Conservation (phyloP, 2,797 vertebrate genomes). For the Valencia hispanica region DNA sequence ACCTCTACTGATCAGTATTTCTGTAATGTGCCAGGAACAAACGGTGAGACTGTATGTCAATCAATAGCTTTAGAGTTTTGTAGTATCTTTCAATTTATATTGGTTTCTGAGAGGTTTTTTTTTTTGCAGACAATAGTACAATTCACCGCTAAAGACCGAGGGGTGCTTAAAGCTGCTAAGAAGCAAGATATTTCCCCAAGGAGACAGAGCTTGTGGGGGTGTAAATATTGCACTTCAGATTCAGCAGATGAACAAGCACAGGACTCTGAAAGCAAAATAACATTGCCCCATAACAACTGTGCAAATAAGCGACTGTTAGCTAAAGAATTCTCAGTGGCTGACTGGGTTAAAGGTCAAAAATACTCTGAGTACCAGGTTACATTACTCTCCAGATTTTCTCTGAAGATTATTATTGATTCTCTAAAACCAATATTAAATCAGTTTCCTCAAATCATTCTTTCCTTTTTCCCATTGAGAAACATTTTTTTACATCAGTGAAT, state of each 20-base stretch:
- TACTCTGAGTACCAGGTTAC: not conserved
- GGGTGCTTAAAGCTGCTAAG: not conserved
- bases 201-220: not conserved
- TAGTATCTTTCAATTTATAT: not conserved
- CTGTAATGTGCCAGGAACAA: not conserved
- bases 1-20: not conserved
- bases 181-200: conserved; percentile 9
- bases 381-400: not conserved
- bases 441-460: not conserved
- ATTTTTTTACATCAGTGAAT: too few relatives aligned
- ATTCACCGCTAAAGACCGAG: not conserved
- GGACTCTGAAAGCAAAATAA: conserved; percentile 12
- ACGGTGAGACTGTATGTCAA: not conserved
- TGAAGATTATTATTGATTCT: not conserved
- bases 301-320: conserved; percentile 4
- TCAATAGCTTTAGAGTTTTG: not conserved
- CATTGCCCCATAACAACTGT: not conserved
- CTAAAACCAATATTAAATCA: not conserved
- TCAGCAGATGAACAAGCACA: not conserved
- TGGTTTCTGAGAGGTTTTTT: not conserved
- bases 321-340: not conserved
- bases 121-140: not conserved
- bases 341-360: not conserved
- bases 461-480: not conserved
- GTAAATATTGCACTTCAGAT: conserved; percentile 10